These are phyloP conservation scores for Nylanderia fulva DNA, from an alignment of 1,140 invertebrate genomes.

Conservation along the genomic window DNA sequence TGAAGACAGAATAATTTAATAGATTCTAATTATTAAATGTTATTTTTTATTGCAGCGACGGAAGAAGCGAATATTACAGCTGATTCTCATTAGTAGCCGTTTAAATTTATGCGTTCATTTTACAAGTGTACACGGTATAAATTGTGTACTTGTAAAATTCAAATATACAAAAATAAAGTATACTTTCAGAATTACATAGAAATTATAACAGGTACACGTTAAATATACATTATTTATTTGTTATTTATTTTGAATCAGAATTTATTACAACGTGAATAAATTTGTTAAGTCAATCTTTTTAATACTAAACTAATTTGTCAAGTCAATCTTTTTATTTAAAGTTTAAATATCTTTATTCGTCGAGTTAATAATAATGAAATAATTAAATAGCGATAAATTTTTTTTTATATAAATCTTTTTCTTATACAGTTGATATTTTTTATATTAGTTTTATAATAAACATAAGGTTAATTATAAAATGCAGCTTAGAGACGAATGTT, in stretches of 20 bases:
- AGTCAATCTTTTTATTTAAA: no score
- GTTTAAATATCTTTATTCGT: not conserved
- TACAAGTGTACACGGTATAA: no score
- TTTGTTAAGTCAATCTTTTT: not conserved
- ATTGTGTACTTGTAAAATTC: no score
- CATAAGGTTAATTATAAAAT: not conserved
- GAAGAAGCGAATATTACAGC: not conserved
- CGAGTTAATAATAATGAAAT: not conserved
- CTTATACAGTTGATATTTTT: not conserved
- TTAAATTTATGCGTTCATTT: conserved; percentile 14
- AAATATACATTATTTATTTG: conserved; percentile 8
- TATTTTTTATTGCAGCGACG: not conserved
- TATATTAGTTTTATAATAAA: not conserved
- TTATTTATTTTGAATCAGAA: not conserved
- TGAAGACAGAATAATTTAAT: not conserved
- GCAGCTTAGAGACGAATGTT: not conserved
- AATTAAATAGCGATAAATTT: no score
- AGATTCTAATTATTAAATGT: not conserved
- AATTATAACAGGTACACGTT: conserved; percentile 16
- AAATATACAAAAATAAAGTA: not conserved
- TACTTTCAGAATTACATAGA: not conserved
- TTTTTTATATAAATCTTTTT: no score
- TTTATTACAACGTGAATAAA: conserved; percentile 1
- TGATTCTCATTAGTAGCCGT: not conserved
- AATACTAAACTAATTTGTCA: no score